phyloP scores from a whole-genome alignment of 2,888 invertebrate genomes.

The Trachelus stipa region DNA sequence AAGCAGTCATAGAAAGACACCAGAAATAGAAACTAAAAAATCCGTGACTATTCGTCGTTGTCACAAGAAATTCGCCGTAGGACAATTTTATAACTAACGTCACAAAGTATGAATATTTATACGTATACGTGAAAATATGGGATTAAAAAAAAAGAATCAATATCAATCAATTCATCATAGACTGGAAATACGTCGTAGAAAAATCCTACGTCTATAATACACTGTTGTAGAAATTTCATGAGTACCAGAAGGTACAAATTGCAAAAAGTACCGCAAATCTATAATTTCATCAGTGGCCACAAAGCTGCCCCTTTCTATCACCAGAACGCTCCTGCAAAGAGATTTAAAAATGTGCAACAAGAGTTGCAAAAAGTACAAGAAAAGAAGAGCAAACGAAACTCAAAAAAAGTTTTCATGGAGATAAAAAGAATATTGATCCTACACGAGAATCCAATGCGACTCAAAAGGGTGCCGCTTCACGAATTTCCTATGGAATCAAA shows the following conservation, averaged over 20 bases:
- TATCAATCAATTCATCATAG: background rate
- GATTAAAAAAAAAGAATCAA: background rate
- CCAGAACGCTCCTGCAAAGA: background rate
- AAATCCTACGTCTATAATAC: background rate
- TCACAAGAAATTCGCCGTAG: background rate
- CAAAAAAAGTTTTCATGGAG: background rate
- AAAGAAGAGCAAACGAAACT: background rate
- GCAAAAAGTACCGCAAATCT: background rate
- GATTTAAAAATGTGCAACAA: background rate
- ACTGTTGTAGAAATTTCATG: background rate
- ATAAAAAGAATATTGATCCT: background rate
- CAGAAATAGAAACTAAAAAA: background rate
- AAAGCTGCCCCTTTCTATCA: background rate
- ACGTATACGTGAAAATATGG: background rate
- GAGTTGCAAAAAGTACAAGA: background rate
- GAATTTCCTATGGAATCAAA: slow-evolving; percentile 4
- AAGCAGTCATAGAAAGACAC: background rate
- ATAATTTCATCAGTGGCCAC: background rate
- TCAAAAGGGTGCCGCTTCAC: background rate
- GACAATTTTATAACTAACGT: background rate
- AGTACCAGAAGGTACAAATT: background rate
- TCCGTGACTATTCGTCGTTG: background rate
- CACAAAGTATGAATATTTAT: background rate
- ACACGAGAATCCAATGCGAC: slow-evolving; percentile 10
- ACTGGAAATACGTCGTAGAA: background rate